phyloP scores from a whole-genome alignment of 2,888 invertebrate species.

The Noctua janthina region DNA sequence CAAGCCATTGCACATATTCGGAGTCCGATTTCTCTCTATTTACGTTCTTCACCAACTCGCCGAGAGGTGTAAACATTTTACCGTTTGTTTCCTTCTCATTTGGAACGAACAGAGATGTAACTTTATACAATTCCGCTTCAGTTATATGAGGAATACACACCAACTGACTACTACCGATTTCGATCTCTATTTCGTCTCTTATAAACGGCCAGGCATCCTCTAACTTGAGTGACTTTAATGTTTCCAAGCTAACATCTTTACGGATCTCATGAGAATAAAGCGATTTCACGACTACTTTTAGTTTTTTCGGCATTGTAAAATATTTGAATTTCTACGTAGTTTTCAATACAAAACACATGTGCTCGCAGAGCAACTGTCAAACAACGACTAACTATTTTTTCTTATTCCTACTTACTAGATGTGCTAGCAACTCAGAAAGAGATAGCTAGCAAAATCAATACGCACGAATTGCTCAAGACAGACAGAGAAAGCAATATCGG shows the following conservation, averaged over 20 bases:
- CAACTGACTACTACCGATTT: conserved; percentile 88
- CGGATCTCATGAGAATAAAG: conserved; percentile 88
- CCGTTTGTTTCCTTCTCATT: conserved; percentile 87
- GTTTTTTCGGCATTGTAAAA: conserved; percentile 87
- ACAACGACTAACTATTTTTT: conserved; percentile 52
- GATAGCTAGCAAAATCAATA: conserved; percentile 67
- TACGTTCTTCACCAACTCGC: conserved; percentile 83
- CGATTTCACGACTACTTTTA: conserved; percentile 88
- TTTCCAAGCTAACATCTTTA: conserved; percentile 87
- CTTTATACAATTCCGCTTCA: conserved; percentile 87
- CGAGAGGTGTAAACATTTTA: conserved; percentile 87
- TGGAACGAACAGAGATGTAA: conserved; percentile 87
- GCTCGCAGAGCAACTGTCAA: conserved; percentile 66
- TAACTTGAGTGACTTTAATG: conserved; percentile 85
- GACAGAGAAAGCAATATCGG: conserved; percentile 59
- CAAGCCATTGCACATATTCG: conserved; percentile 84
- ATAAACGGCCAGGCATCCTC: conserved; percentile 90
- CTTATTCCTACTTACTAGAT: conserved; percentile 30
- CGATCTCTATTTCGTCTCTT: conserved; percentile 88
- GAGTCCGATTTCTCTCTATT: conserved; percentile 83
- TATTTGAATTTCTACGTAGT: conserved; percentile 30
- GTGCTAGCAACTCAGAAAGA: conserved; percentile 41
- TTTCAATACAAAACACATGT: conserved; percentile 45
- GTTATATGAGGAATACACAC: conserved; percentile 89
- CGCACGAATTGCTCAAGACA: conserved; percentile 3